Evolutionary conservation across 2,888 invertebrate genomes (phyloP).

Genomic region (Andricus quercusramuli): DNA sequence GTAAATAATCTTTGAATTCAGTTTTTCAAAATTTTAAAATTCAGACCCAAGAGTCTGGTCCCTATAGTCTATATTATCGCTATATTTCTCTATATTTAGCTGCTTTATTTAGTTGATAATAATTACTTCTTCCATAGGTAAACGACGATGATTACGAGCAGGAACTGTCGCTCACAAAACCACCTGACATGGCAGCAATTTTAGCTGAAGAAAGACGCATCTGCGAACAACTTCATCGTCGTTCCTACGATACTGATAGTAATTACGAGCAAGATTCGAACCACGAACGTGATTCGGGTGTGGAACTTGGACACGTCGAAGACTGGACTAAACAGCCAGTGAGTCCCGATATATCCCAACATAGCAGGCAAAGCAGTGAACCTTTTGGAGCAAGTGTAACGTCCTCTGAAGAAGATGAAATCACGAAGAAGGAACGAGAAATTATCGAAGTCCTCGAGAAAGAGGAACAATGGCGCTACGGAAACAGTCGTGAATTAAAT

Average conservation of each 20-base stretch:
- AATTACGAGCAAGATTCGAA: slow-evolving; percentile 78
- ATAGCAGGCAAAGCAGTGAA: slow-evolving; percentile 91
- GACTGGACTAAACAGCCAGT: slow-evolving; percentile 76
- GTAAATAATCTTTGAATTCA: too few species aligned
- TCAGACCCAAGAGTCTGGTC: too few species aligned
- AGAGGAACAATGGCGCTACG: slow-evolving; percentile 82
- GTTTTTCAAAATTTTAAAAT: too few species aligned
- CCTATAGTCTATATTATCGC: too few species aligned
- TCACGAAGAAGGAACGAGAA: slow-evolving; percentile 83
- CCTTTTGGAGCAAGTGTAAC: slow-evolving; percentile 86
- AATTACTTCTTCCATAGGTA: slow-evolving; percentile 73
- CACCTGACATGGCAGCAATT: slow-evolving; percentile 90
- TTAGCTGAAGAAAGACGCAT: slow-evolving; percentile 90
- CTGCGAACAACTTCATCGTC: slow-evolving; percentile 88
- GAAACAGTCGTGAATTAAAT: slow-evolving; percentile 72
- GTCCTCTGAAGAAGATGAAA: slow-evolving; percentile 89
- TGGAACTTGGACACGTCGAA: slow-evolving; percentile 83
- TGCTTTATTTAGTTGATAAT: neutral
- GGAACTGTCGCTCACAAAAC: slow-evolving; percentile 85
- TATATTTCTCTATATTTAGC: too few species aligned
- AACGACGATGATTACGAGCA: slow-evolving; percentile 86
- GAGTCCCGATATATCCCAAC: slow-evolving; percentile 80
- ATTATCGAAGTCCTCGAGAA: slow-evolving; percentile 84
- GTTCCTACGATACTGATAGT: slow-evolving; percentile 86
- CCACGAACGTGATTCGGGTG: slow-evolving; percentile 86